A percentile compares a stretch with the other conserved stretches of the same genome.
Conservation (phyloP, 2,113 vertebrate genomes). For the Pygoscelis adeliae region DNA sequence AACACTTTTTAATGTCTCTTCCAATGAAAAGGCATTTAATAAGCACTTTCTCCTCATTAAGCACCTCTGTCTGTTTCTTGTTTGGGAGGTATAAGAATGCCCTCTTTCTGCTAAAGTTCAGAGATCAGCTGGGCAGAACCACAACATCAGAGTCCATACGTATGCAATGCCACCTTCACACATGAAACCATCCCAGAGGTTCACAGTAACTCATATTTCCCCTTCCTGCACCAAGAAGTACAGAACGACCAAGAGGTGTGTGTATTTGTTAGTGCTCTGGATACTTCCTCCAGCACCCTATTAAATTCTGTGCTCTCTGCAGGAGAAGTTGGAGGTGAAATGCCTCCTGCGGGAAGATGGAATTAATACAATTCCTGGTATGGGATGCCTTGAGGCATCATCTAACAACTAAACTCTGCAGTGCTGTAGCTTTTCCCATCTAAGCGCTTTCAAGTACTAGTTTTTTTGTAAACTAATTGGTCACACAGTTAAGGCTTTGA, state of each 20-base stretch:
- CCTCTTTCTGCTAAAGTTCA: not conserved
- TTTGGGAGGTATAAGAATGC: fast-evolving
- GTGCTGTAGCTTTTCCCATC: not conserved
- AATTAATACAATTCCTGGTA: not conserved
- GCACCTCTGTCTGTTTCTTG: not conserved
- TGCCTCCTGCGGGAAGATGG: not conserved
- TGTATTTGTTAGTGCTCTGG: not conserved
- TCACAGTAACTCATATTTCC: not conserved
- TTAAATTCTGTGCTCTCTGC: not conserved
- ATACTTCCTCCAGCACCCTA: not conserved
- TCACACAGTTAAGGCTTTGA: not conserved
- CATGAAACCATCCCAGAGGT: not conserved
- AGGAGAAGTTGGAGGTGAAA: not conserved
- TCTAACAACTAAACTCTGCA: not conserved
- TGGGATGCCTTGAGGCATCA: not conserved
- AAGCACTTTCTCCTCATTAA: not conserved
- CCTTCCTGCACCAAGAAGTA: not conserved
- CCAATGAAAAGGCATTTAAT: not conserved
- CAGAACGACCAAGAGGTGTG: not conserved
- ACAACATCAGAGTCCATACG: not conserved
- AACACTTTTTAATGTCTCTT: not conserved
- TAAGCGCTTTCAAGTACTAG: not conserved
- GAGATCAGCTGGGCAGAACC: not conserved
- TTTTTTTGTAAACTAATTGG: not conserved
- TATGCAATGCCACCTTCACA: not conserved